Percentiles rank a stretch among this genome's conserved stretches.
Evolutionary conservation across 2,113 vertebrate genomes (phyloP).

Genomic region (Rissa tridactyla): DNA sequence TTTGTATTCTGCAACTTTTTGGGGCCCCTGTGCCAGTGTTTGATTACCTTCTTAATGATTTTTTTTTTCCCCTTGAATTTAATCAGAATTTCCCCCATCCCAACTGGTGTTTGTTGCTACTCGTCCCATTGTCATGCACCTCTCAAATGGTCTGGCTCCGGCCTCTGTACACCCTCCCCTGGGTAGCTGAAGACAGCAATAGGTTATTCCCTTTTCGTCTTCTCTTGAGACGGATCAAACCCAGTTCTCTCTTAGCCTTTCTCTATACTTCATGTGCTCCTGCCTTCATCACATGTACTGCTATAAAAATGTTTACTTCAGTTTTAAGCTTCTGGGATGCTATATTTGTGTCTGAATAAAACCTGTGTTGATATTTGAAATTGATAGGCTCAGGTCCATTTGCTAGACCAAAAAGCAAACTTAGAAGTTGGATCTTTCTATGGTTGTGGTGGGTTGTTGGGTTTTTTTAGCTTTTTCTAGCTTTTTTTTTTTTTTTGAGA

Average conservation of each 20-base stretch:
- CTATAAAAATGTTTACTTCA: background rate
- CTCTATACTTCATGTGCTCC: background rate
- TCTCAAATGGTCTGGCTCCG: background rate
- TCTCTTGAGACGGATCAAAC: background rate
- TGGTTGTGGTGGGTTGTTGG: background rate
- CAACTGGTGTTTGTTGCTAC: background rate
- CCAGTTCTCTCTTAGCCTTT: background rate
- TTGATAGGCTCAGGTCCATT: background rate
- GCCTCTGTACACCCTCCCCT: background rate
- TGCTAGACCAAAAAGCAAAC: background rate
- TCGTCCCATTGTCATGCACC: rapidly evolving
- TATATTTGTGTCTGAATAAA: background rate
- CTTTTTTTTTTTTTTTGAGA: background rate
- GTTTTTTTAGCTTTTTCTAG: background rate
- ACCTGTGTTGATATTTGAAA: background rate
- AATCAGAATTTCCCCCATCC: background rate
- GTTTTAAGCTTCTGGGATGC: background rate
- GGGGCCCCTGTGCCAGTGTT: background rate
- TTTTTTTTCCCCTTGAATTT: background rate
- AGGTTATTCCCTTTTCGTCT: rapidly evolving
- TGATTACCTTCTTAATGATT: background rate
- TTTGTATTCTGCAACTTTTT: background rate
- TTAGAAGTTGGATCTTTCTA: background rate
- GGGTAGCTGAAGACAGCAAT: background rate
- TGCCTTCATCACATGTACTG: background rate